Conservation (phyloP, 2,113 vertebrate genomes). For the Neopipo cinnamomea region DNA sequence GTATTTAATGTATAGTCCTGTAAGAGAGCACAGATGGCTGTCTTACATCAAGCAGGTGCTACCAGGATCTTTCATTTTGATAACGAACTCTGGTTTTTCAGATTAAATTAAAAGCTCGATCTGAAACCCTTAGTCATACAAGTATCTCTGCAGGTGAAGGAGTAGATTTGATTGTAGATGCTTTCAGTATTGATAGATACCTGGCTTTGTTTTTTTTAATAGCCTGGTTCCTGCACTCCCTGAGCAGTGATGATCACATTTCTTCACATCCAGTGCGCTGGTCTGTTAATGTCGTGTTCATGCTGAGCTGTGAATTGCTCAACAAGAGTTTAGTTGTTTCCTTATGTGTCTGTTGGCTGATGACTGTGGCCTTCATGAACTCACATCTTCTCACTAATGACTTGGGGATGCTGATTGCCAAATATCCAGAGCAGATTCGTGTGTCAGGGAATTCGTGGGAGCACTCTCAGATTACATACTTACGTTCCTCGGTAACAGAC, state of each 20-base stretch:
- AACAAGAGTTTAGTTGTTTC: background rate
- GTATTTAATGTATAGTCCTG: background rate
- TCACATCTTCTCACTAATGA: background rate
- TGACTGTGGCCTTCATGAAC: background rate
- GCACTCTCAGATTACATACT: background rate
- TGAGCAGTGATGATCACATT: background rate
- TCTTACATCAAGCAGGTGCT: background rate
- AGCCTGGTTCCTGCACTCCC: background rate
- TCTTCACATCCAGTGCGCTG: background rate
- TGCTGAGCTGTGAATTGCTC: constrained; percentile 48
- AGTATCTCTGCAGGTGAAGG: background rate
- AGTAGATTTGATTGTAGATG: background rate
- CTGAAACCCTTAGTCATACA: background rate
- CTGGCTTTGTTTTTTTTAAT: background rate
- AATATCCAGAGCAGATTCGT: background rate
- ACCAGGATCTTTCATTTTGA: background rate
- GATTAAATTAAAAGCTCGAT: background rate
- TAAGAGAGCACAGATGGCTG: background rate
- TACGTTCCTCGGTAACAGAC: background rate
- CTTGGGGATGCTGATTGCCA: background rate
- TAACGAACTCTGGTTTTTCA: background rate
- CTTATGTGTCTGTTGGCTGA: background rate
- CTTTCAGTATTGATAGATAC: background rate
- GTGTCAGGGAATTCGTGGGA: background rate
- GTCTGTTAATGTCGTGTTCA: background rate